These are phyloP conservation scores for Polymixis lichenea DNA, from an alignment of 2,888 invertebrate species.

Conservation along the genomic window DNA sequence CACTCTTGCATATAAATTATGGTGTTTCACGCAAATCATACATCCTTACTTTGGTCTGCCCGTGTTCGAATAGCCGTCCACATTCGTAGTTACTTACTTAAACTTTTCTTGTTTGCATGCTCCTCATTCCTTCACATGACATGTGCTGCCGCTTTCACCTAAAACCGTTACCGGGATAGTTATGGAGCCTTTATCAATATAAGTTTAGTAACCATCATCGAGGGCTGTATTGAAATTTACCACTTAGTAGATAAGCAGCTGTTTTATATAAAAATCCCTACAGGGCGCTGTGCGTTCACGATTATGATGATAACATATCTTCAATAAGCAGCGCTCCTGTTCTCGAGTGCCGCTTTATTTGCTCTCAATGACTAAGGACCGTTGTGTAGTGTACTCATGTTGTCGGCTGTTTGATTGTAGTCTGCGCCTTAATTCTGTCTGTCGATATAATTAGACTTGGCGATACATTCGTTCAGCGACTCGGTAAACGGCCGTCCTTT, in stretches of 20 bases:
- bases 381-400: conserved; percentile 8
- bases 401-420: conserved; percentile 24
- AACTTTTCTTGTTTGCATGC: background rate
- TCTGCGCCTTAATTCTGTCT: conserved; percentile 47
- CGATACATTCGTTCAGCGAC: conserved; percentile 35
- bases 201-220: background rate
- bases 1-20: too few species aligned
- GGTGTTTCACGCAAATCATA: background rate
- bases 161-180: background rate
- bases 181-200: background rate
- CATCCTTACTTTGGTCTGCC: background rate
- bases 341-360: conserved; percentile 1
- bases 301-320: background rate
- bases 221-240: background rate
- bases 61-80: background rate
- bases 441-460: conserved; percentile 58
- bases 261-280: background rate
- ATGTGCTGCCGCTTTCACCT: background rate
- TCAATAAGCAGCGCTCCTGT: conserved; percentile 5
- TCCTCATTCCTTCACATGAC: background rate
- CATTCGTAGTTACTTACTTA: background rate
- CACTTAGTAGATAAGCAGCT: conserved; percentile 2
- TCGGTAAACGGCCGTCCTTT: conserved; percentile 32
- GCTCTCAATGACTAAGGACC: background rate
- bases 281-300: background rate